Conservation (phyloP, 2,113 vertebrate genomes). For the Camelus bactrianus region DNA sequence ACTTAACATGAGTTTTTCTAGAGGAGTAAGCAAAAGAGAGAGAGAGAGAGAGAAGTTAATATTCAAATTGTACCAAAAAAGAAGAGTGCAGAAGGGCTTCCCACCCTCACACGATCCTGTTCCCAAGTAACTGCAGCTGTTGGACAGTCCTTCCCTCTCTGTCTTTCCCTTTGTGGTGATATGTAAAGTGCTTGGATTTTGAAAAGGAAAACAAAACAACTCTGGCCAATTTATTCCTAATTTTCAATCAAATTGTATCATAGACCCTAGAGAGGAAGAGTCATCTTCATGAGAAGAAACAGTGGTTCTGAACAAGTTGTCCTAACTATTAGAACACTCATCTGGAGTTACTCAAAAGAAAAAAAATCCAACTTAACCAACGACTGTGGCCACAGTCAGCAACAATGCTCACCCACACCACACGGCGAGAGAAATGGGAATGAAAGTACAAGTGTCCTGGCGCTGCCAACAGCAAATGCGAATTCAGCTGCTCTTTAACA, state of each 20-base stretch:
- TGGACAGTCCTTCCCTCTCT: not conserved
- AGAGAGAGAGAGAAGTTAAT: not conserved
- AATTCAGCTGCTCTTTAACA: not conserved
- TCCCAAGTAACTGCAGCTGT: not conserved
- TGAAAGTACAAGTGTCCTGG: not conserved
- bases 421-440: not conserved
- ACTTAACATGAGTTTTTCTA: not conserved
- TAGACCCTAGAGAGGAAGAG: not conserved
- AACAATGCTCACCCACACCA: accelerated
- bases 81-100: not conserved
- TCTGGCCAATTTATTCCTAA: not conserved
- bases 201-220: not conserved
- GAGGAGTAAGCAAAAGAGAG: not conserved
- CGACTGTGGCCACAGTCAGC: accelerated
- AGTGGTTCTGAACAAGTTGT: not conserved
- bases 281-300: not conserved
- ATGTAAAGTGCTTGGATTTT: not conserved
- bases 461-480: not conserved
- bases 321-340: not conserved
- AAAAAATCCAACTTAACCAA: not conserved
- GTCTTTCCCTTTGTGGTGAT: not conserved
- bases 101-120: not conserved
- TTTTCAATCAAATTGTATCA: not conserved
- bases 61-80: not conserved
- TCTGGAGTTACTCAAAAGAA: not conserved